Conservation (phyloP, 1,140 invertebrate species). For the Dreissena polymorpha region DNA sequence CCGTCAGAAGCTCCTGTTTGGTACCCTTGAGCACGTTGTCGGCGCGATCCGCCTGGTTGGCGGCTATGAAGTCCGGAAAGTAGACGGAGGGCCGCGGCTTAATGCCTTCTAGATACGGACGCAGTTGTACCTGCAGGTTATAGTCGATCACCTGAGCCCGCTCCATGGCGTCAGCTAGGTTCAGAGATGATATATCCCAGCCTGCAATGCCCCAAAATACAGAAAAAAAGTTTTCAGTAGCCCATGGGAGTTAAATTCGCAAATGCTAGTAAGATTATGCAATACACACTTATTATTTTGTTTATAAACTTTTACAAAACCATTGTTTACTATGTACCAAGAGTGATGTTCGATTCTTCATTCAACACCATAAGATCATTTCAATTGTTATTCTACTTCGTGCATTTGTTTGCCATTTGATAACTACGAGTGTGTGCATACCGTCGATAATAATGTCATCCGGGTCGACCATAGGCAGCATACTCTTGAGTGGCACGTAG, state of each 20-base stretch:
- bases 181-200: conserved; percentile 95
- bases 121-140: conserved; percentile 85
- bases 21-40: conserved; percentile 88
- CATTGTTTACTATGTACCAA: too few species aligned
- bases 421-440: conserved; percentile 54
- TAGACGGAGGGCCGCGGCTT: conserved; percentile 93
- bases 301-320: too few species aligned
- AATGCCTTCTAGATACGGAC: conserved; percentile 86
- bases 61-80: conserved; percentile 95
- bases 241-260: too few species aligned
- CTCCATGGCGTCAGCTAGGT: conserved; percentile 92
- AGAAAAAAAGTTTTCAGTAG: too few species aligned
- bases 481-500: conserved; percentile 88
- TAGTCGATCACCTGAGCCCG: conserved; percentile 86
- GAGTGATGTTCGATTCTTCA: too few species aligned
- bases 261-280: too few species aligned
- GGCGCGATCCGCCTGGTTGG: conserved; percentile 93
- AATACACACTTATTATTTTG: too few species aligned
- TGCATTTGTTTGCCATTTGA: too few species aligned
- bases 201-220: conserved; percentile 75
- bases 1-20: conserved; percentile 86
- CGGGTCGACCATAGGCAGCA: conserved; percentile 95
- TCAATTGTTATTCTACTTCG: too few species aligned
- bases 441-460: conserved; percentile 93
- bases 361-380: too few species aligned